These are phyloP conservation scores for Listronotus bonariensis DNA, from an alignment of 1,140 invertebrate species.

Conservation along the genomic window DNA sequence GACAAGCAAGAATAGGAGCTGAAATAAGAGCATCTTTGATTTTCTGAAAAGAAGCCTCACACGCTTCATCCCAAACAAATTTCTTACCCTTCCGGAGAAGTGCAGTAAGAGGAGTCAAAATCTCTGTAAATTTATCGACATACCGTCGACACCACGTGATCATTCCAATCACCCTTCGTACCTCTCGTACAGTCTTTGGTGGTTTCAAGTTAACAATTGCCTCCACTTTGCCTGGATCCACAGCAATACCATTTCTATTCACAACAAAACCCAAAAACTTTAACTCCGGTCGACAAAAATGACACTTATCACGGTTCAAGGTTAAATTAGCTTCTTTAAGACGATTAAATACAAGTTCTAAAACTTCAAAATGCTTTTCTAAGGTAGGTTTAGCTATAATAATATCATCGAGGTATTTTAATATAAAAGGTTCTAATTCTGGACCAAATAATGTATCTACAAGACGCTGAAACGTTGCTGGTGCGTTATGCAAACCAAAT, in stretches of 20 bases:
- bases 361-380: constrained; percentile 39
- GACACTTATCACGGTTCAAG: constrained; percentile 25
- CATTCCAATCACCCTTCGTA: too few relatives aligned
- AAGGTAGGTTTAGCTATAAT: constrained; percentile 47
- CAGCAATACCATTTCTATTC: neutral
- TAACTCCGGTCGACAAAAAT: neutral
- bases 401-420: constrained; percentile 52
- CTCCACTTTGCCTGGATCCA: constrained; percentile 11
- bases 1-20: too few relatives aligned
- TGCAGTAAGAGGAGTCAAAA: too few relatives aligned
- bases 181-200: too few relatives aligned
- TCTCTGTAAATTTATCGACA: too few relatives aligned
- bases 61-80: too few relatives aligned
- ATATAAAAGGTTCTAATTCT: constrained; percentile 36
- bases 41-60: too few relatives aligned
- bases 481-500: neutral
- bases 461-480: constrained; percentile 28
- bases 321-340: constrained; percentile 24
- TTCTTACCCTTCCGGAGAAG: too few relatives aligned
- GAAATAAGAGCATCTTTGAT: too few relatives aligned
- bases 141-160: too few relatives aligned
- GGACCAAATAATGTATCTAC: constrained; percentile 46
- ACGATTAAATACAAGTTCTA: constrained; percentile 31
- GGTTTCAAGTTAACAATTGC: constrained; percentile 45
- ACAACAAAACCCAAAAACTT: constrained; percentile 12